A percentile compares a stretch with the other conserved stretches of the same genome.
Conservation (phyloP, 1,140 invertebrate species). For the Apolygus lucorum region DNA sequence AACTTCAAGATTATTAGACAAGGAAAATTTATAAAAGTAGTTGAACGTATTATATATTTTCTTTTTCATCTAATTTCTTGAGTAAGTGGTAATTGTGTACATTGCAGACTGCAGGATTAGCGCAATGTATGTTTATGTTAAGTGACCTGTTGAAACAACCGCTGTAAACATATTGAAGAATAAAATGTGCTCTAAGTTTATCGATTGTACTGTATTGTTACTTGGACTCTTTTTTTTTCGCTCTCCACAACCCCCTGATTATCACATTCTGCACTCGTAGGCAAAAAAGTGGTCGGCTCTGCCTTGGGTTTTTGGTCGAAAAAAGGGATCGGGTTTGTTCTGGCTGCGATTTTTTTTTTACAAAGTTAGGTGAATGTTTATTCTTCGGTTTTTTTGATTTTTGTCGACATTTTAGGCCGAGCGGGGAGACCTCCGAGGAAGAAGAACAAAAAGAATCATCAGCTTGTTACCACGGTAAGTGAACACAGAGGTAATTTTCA, state of each 20-base stretch:
- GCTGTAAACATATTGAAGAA: neutral
- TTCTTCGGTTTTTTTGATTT: neutral
- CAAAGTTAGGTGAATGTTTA: conserved; percentile 8
- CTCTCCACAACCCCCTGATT: neutral
- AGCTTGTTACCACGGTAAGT: conserved; percentile 17
- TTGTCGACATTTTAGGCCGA: conserved; percentile 37
- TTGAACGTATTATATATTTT: neutral
- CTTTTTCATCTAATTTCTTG: neutral
- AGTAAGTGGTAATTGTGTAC: neutral
- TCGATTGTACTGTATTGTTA: conserved; percentile 14
- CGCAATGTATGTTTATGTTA: neutral
- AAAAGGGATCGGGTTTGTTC: neutral
- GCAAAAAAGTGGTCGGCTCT: too few species aligned
- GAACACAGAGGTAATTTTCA: too few species aligned
- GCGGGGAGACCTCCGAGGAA: conserved; percentile 39
- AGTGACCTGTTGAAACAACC: neutral
- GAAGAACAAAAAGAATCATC: conserved; percentile 40
- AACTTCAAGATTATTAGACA: neutral
- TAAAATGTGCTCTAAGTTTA: conserved; percentile 16
- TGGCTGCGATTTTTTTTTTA: too few species aligned
- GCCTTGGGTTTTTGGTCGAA: too few species aligned
- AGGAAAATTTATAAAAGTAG: neutral
- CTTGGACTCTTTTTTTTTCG: conserved; percentile 18
- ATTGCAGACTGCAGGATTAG: neutral
- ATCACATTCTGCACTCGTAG: conserved; percentile 1